Evolutionary conservation across 2,113 vertebrate genomes (phyloP).

Genomic region (Emberiza fucata): DNA sequence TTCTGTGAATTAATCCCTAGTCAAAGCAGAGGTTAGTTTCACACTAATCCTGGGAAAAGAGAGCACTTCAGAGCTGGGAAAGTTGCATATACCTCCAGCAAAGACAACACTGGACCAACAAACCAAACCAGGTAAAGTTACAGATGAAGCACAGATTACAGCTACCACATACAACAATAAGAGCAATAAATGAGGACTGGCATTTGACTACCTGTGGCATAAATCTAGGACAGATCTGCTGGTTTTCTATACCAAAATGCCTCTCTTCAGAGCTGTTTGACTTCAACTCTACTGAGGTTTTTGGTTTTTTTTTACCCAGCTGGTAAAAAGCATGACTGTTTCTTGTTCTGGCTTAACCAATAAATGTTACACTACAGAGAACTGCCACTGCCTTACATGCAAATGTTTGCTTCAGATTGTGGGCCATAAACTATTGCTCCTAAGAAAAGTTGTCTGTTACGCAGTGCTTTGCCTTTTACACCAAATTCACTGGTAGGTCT

Average conservation of each 20-base stretch:
- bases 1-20: background rate
- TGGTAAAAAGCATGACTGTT: background rate
- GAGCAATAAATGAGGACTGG: background rate
- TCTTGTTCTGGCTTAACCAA: background rate
- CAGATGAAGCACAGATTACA: background rate
- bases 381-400: background rate
- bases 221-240: background rate
- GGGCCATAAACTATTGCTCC: background rate
- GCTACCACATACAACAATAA: background rate
- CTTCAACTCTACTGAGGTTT: background rate
- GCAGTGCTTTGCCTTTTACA: background rate
- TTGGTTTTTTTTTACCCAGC: accelerated
- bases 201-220: background rate
- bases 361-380: background rate
- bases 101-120: background rate
- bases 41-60: background rate
- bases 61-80: background rate
- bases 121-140: background rate
- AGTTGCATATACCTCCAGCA: background rate
- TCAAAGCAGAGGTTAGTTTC: background rate
- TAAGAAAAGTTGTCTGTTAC: background rate
- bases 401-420: background rate
- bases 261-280: background rate
- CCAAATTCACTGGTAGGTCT: background rate
- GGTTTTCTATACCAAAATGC: background rate